Percentiles rank a stretch among this genome's conserved stretches.
These are phyloP conservation scores for Callimico goeldii DNA, from an alignment of 2,797 vertebrate genomes.

Conservation along the genomic window DNA sequence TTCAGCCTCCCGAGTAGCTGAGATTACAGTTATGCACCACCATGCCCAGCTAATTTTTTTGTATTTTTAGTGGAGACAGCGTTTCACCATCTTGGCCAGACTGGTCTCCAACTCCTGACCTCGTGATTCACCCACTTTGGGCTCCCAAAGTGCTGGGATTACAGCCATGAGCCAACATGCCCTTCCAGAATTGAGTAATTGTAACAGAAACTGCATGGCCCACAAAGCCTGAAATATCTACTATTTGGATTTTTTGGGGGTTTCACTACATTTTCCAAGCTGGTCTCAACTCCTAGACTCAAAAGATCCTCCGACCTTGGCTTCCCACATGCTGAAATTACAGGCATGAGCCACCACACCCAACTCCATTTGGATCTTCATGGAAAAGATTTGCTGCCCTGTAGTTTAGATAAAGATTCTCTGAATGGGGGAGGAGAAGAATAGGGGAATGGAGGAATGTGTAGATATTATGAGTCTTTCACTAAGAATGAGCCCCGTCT, in stretches of 20 bases:
- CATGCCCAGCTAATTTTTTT: no score
- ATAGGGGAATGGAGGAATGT: not conserved
- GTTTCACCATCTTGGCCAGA: no score
- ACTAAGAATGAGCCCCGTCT: not conserved
- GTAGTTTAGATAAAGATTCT: not conserved
- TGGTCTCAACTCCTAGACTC: not conserved
- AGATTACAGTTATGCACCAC: no score
- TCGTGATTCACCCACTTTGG: no score
- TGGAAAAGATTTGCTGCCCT: not conserved
- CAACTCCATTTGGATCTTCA: not conserved
- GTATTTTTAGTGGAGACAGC: no score
- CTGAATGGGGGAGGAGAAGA: not conserved
- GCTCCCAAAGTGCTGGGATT: no score
- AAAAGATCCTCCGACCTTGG: not conserved
- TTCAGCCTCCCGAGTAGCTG: no score
- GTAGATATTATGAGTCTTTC: not conserved
- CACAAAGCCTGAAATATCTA: not conserved
- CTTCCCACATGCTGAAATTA: not conserved
- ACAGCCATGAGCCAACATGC: no score
- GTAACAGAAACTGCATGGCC: not conserved
- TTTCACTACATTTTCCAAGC: no score
- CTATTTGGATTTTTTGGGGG: not conserved
- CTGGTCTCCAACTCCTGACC: no score
- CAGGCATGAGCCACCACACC: not conserved
- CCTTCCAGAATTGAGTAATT: not conserved